phyloP scores from a whole-genome alignment of 2,113 vertebrate species.

The Chaetops frenatus region DNA sequence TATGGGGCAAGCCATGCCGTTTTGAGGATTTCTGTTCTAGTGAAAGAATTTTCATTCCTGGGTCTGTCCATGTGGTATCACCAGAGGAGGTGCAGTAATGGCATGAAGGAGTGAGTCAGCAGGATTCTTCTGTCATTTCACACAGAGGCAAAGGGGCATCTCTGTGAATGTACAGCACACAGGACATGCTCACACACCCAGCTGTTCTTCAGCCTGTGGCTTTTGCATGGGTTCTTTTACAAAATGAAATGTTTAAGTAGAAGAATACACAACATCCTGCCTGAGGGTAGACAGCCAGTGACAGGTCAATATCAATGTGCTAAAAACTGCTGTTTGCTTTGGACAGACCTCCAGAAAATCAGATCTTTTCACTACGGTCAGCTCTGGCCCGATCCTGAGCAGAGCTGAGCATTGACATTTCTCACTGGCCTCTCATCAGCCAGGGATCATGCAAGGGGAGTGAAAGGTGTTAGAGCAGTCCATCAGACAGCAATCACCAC shows the following conservation, averaged over 20 bases:
- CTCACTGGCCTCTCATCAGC: not conserved
- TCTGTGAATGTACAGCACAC: not conserved
- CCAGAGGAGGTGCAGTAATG: not conserved
- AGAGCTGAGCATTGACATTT: not conserved
- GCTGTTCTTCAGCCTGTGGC: not conserved
- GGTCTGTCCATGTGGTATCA: not conserved
- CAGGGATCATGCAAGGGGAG: too few species aligned
- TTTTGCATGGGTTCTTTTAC: not conserved
- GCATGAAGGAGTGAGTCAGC: not conserved
- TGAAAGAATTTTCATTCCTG: not conserved
- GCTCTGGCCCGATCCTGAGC: not conserved
- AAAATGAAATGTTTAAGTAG: not conserved
- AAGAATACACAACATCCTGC: not conserved
- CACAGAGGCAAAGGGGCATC: not conserved
- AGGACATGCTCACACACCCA: not conserved
- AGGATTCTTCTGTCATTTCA: not conserved
- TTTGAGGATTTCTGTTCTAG: not conserved
- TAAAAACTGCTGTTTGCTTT: not conserved
- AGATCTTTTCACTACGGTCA: not conserved
- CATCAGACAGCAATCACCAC: not conserved
- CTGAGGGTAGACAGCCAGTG: not conserved
- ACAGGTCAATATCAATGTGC: rapidly evolving
- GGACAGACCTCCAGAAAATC: not conserved
- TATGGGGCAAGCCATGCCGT: not conserved
- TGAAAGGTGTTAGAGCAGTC: not conserved